Conservation (phyloP, 2,888 invertebrate species). For the Thera obeliscata region DNA sequence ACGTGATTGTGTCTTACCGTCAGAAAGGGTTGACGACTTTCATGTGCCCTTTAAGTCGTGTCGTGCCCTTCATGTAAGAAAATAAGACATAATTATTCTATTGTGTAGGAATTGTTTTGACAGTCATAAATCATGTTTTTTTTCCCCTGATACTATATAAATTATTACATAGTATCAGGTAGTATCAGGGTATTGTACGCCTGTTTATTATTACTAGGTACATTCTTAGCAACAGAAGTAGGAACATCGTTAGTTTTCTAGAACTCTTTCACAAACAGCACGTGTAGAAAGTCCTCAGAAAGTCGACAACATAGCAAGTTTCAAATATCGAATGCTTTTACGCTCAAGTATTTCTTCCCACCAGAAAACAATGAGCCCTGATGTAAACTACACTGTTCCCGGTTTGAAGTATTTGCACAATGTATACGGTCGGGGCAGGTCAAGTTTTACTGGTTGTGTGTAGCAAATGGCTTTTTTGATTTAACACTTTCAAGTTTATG, state of each 20-base stretch:
- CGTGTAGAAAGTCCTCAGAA: conserved; percentile 46
- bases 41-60: too few species aligned
- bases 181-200: too few species aligned
- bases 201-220: too few species aligned
- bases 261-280: not conserved
- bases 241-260: too few species aligned
- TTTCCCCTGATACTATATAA: too few species aligned
- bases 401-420: conserved; percentile 30
- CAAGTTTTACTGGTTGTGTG: conserved; percentile 49
- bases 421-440: conserved; percentile 41
- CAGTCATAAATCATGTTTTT: too few species aligned
- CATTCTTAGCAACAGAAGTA: too few species aligned
- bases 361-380: conserved; percentile 54
- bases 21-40: not conserved
- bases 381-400: conserved; percentile 34
- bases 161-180: too few species aligned
- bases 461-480: conserved; percentile 67
- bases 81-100: too few species aligned
- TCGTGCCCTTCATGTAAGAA: too few species aligned
- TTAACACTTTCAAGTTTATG: conserved; percentile 72
- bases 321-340: conserved; percentile 79
- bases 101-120: too few species aligned
- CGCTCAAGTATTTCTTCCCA: conserved; percentile 59
- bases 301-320: conserved; percentile 77
- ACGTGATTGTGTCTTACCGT: not conserved